phyloP scores from a whole-genome alignment of 2,797 vertebrate species.

The Triplophysa bombifrons region DNA sequence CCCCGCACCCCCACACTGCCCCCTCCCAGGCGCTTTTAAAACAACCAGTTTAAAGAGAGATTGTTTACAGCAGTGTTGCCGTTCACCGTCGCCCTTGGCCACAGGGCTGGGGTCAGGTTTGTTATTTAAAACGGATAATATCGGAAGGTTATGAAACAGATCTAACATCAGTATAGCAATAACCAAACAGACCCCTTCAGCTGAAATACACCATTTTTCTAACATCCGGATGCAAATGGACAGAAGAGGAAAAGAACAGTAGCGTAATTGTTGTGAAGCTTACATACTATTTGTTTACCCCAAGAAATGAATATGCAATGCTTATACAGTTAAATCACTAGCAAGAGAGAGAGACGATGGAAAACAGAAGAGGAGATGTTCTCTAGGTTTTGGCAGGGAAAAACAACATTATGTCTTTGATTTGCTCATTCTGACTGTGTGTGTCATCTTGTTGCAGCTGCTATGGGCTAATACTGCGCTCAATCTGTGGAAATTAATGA shows the following conservation, averaged over 20 bases:
- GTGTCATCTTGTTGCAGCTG: slow-evolving; percentile 71
- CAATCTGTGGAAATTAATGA: slow-evolving; percentile 79
- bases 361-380: background rate
- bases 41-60: slow-evolving; percentile 89
- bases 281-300: background rate
- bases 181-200: too few relatives aligned
- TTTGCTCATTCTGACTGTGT: slow-evolving; percentile 70
- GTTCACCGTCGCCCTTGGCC: slow-evolving; percentile 28
- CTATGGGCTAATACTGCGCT: slow-evolving; percentile 79
- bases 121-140: slow-evolving; percentile 5
- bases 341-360: background rate
- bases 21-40: slow-evolving; percentile 65
- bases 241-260: slow-evolving; percentile 1
- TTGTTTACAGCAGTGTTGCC: slow-evolving; percentile 29
- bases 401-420: slow-evolving; percentile 75
- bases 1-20: slow-evolving; percentile 43
- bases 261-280: slow-evolving; percentile 5
- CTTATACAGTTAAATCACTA: background rate
- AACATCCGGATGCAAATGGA: background rate
- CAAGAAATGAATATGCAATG: slow-evolving; percentile 21
- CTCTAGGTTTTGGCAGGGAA: slow-evolving; percentile 58
- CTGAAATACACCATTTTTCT: too few relatives aligned
- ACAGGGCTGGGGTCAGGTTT: slow-evolving; percentile 41
- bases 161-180: background rate
- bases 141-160: background rate